Evolutionary conservation across 2,888 invertebrate genomes (phyloP).

Genomic region (Theretra japonica): DNA sequence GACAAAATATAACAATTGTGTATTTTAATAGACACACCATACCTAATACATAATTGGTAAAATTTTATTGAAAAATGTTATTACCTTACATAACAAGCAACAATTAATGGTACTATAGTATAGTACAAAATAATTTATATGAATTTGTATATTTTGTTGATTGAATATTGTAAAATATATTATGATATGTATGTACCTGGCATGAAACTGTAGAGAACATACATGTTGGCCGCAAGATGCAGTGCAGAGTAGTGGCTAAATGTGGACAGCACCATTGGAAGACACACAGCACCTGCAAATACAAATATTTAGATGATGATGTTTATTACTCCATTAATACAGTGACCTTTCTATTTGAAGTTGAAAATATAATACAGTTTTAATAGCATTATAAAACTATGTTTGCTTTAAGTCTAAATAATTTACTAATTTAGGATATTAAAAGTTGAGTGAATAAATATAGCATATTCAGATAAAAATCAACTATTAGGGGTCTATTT

Average conservation of each 20-base stretch:
- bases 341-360: neutral
- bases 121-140: too few relatives aligned
- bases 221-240: conserved; percentile 98
- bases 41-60: too few relatives aligned
- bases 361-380: neutral
- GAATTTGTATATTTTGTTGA: neutral
- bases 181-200: conserved; percentile 61
- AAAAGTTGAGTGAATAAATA: too few relatives aligned
- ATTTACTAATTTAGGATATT: too few relatives aligned
- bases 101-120: too few relatives aligned
- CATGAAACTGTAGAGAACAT: conserved; percentile 95
- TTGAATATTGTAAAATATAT: conserved; percentile 7
- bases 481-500: too few relatives aligned
- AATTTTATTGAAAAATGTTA: too few relatives aligned
- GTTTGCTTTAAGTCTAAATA: too few relatives aligned
- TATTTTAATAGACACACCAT: neutral
- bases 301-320: conserved; percentile 27
- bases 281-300: conserved; percentile 88
- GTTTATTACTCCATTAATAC: neutral
- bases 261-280: conserved; percentile 96
- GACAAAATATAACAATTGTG: neutral
- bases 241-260: conserved; percentile 96
- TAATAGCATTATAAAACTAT: too few relatives aligned
- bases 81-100: too few relatives aligned
- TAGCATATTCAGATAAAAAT: too few relatives aligned